Evolutionary conservation across 2,888 invertebrate species (phyloP).

Genomic region (Drosophila suboccidentalis): DNA sequence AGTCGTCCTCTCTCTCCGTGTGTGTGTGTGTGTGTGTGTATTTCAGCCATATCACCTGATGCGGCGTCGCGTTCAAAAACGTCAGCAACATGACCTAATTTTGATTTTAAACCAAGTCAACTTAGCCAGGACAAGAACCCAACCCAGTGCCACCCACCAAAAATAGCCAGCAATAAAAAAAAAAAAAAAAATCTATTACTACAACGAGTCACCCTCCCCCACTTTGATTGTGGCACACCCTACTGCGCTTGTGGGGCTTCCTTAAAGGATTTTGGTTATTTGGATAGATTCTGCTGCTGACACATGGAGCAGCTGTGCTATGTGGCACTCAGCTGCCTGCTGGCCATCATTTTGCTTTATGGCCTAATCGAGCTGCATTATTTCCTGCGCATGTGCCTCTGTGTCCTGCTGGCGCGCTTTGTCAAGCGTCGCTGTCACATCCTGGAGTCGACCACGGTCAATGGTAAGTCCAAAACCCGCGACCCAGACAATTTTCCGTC

Average conservation of each 20-base stretch:
- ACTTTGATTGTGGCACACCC: not conserved
- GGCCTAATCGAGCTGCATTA: slow-evolving; percentile 91
- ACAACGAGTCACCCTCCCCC: not conserved
- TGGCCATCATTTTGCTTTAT: slow-evolving; percentile 87
- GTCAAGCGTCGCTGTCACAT: slow-evolving; percentile 89
- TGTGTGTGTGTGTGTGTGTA: slow-evolving; percentile 4
- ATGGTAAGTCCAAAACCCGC: slow-evolving; percentile 87
- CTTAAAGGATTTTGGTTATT: not conserved
- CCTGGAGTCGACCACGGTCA: slow-evolving; percentile 89
- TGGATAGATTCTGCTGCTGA: not conserved
- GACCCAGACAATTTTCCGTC: too few relatives aligned
- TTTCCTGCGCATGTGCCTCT: slow-evolving; percentile 89
- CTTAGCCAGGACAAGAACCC: slow-evolving; percentile 52
- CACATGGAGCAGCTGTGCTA: slow-evolving; percentile 79
- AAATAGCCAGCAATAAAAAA: not conserved
- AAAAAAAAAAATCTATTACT: not conserved
- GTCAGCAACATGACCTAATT: slow-evolving; percentile 70
- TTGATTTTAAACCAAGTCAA: slow-evolving; percentile 4
- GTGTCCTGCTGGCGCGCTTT: slow-evolving; percentile 89
- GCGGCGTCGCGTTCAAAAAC: slow-evolving; percentile 35
- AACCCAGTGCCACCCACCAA: not conserved
- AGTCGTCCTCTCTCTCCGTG: slow-evolving; percentile 1
- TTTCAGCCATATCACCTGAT: slow-evolving; percentile 52
- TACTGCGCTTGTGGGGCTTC: slow-evolving; percentile 29
- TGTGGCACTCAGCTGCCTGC: slow-evolving; percentile 78